A percentile compares a stretch with the other conserved stretches of the same genome.
Conservation (phyloP, 1,140 invertebrate species). For the Aphaenogaster ashmeadi region DNA sequence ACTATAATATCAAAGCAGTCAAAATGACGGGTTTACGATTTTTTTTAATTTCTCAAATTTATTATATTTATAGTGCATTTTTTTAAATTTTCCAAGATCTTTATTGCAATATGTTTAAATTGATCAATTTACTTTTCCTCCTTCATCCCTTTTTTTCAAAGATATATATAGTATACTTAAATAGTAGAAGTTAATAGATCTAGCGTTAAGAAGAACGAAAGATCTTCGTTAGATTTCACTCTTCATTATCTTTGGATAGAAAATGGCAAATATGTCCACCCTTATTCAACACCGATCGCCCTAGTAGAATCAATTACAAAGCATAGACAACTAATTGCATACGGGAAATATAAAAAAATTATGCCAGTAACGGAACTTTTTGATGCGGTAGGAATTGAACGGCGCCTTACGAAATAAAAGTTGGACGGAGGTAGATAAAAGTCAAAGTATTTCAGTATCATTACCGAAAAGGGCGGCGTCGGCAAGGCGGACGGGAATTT, state of each 20-base stretch:
- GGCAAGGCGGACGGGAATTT: conserved; percentile 41
- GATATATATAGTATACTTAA: too few species aligned
- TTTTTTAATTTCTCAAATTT: too few species aligned
- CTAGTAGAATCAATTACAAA: not conserved
- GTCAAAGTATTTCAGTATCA: conserved; percentile 56
- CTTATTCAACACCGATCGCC: not conserved
- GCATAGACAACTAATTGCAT: not conserved
- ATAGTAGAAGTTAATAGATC: too few species aligned
- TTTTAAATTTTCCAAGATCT: too few species aligned
- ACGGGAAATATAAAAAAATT: not conserved
- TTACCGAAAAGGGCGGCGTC: conserved; percentile 46
- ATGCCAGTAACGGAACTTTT: not conserved
- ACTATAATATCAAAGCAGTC: too few species aligned
- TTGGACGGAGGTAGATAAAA: conserved; percentile 21
- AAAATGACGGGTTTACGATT: too few species aligned
- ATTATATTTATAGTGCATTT: too few species aligned
- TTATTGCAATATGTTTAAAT: too few species aligned
- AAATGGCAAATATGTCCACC: not conserved
- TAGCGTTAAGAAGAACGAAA: not conserved
- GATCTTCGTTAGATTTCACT: not conserved
- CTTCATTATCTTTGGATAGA: not conserved
- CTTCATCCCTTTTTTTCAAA: too few species aligned
- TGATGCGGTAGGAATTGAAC: conserved; percentile 10
- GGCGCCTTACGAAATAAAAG: conserved; percentile 2
- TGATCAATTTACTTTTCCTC: too few species aligned